Evolutionary conservation across 2,888 invertebrate species (phyloP).

Genomic region (Nephrotoma appendiculata): DNA sequence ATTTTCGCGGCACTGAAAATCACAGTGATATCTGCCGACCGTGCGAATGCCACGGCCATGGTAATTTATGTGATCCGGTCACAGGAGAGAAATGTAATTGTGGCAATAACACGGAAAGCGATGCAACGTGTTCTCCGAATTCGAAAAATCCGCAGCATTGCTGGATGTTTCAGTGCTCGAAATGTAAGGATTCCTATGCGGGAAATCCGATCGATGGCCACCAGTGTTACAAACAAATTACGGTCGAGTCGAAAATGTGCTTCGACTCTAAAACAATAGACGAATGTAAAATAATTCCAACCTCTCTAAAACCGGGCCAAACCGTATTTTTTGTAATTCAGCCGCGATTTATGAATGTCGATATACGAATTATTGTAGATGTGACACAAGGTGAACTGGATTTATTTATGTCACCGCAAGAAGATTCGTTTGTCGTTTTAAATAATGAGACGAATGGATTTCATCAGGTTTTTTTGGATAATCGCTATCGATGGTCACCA

Average conservation of each 20-base stretch:
- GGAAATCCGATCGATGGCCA: conserved; percentile 85
- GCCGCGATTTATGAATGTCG: conserved; percentile 91
- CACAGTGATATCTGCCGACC: conserved; percentile 60
- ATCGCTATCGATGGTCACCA: conserved; percentile 36
- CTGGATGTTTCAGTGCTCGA: conserved; percentile 83
- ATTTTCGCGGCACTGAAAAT: conserved; percentile 63
- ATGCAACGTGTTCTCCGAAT: conserved; percentile 58
- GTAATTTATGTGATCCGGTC: conserved; percentile 76
- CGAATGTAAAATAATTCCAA: conserved; percentile 73
- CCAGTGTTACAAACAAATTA: conserved; percentile 90
- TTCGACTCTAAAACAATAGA: conserved; percentile 84
- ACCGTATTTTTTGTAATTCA: conserved; percentile 90
- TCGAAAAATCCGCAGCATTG: conserved; percentile 59
- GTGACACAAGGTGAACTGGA: conserved; percentile 83
- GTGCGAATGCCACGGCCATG: conserved; percentile 90
- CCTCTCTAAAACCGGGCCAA: conserved; percentile 69
- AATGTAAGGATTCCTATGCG: conserved; percentile 80
- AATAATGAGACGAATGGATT: conserved; percentile 61
- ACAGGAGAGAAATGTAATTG: conserved; percentile 90
- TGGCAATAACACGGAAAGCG: conserved; percentile 86
- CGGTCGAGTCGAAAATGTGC: conserved; percentile 83
- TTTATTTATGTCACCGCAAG: conserved; percentile 79
- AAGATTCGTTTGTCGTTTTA: conserved; percentile 78
- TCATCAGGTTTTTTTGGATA: conserved; percentile 56
- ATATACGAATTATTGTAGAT: conserved; percentile 86